phyloP scores from a whole-genome alignment of 2,113 vertebrate species.

The Ceyx margarethae region DNA sequence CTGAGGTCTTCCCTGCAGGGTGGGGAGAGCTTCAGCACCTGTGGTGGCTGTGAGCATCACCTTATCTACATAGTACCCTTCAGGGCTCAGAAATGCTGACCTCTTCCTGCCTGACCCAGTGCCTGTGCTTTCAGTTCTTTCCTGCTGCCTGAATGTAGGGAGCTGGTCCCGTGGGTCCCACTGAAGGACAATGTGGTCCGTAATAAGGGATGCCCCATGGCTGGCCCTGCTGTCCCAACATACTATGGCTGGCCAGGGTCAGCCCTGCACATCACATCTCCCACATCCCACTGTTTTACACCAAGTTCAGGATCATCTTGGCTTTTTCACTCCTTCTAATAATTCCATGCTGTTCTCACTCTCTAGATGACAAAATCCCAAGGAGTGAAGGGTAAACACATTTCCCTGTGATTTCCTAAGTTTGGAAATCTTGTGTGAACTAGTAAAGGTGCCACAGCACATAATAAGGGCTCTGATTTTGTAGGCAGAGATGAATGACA shows the following conservation, averaged over 20 bases:
- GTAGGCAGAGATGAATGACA: not conserved
- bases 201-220: not conserved
- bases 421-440: not conserved
- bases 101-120: not conserved
- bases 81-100: rapidly evolving
- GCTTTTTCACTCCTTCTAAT: not conserved
- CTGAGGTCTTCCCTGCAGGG: not conserved
- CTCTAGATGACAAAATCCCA: not conserved
- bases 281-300: not conserved
- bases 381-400: not conserved
- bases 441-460: not conserved
- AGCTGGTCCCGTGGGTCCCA: rapidly evolving
- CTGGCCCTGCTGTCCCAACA: not conserved
- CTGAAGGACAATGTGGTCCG: rapidly evolving
- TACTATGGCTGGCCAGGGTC: not conserved
- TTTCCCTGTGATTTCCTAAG: not conserved
- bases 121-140: not conserved
- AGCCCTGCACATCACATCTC: not conserved
- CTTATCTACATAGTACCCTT: not conserved
- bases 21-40: not conserved
- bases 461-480: not conserved
- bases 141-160: not conserved
- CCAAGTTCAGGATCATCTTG: not conserved
- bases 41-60: not conserved
- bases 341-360: not conserved